Conservation (phyloP, 2,113 vertebrate genomes). For the Sarotherodon lohbergeri region DNA sequence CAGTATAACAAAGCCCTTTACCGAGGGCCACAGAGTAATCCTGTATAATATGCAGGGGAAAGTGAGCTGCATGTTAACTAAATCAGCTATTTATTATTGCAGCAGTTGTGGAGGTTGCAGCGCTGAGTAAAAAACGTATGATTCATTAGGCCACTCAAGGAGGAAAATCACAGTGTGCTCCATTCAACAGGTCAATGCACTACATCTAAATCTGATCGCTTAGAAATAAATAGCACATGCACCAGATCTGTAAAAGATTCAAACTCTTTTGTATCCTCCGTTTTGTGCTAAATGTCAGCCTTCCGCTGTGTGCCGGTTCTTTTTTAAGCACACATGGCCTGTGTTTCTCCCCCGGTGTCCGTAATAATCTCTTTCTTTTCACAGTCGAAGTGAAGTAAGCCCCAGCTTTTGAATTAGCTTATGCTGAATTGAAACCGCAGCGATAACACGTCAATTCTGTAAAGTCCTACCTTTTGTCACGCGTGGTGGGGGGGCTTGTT, state of each 20-base stretch:
- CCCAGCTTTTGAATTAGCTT: not conserved
- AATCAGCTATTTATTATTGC: not conserved
- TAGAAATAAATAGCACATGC: not conserved
- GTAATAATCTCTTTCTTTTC: not conserved
- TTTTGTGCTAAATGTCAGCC: not conserved
- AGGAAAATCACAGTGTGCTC: not conserved
- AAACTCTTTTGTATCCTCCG: not conserved
- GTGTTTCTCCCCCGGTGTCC: not conserved
- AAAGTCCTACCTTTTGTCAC: constrained; percentile 48
- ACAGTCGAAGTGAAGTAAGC: not conserved
- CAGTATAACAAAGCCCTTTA: not conserved
- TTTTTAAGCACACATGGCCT: not conserved
- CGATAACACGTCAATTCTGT: not conserved
- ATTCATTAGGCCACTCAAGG: not conserved
- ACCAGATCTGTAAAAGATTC: not conserved
- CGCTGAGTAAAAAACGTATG: not conserved
- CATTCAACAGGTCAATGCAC: not conserved
- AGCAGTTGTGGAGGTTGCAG: not conserved
- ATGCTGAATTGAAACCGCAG: not conserved
- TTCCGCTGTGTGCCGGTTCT: not conserved
- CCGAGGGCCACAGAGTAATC: not conserved
- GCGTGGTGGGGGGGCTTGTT: not conserved
- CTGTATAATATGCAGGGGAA: not conserved
- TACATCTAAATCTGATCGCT: not conserved
- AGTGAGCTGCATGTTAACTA: not conserved